Percentiles rank a stretch among this genome's conserved stretches.
Evolutionary conservation across 1,140 invertebrate species (phyloP).

Genomic region (Pseudoatta argentina): DNA sequence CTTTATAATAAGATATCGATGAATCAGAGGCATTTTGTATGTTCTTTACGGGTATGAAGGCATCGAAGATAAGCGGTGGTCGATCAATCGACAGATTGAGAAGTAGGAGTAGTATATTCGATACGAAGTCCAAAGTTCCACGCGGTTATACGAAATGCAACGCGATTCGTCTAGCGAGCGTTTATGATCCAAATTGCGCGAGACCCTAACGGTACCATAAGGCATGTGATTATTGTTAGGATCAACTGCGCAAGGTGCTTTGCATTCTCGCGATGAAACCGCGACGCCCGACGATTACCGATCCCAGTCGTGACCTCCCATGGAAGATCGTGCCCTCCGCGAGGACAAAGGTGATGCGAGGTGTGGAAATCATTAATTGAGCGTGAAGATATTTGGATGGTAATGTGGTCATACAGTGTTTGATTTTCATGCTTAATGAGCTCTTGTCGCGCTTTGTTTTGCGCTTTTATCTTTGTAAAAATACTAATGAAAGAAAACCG

Average conservation of each 20-base stretch:
- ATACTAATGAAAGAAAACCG: no score
- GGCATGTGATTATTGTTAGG: slow-evolving; percentile 59
- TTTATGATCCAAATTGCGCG: slow-evolving; percentile 55
- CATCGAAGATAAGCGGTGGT: not conserved
- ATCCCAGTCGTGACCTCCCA: slow-evolving; percentile 22
- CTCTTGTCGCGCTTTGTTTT: not conserved
- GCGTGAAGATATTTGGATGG: slow-evolving; percentile 29
- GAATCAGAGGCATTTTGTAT: slow-evolving; percentile 18
- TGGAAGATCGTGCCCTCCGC: slow-evolving; percentile 15
- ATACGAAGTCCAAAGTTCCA: slow-evolving; percentile 20
- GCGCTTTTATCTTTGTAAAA: not conserved
- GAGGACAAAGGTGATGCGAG: slow-evolving; percentile 42
- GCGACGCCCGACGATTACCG: slow-evolving; percentile 19
- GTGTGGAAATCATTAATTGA: slow-evolving; percentile 52
- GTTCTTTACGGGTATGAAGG: not conserved
- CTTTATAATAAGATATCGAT: not conserved
- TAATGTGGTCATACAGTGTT: not conserved
- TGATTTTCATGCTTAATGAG: not conserved
- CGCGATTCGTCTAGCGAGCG: slow-evolving; percentile 32
- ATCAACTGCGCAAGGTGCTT: slow-evolving; percentile 42
- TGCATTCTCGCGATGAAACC: slow-evolving; percentile 12
- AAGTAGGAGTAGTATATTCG: not conserved
- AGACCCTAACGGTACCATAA: slow-evolving; percentile 64
- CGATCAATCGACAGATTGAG: slow-evolving; percentile 24
- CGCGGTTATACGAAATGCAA: not conserved